Evolutionary conservation across 2,888 invertebrate genomes (phyloP).

Genomic region (Rhagonycha fulva): DNA sequence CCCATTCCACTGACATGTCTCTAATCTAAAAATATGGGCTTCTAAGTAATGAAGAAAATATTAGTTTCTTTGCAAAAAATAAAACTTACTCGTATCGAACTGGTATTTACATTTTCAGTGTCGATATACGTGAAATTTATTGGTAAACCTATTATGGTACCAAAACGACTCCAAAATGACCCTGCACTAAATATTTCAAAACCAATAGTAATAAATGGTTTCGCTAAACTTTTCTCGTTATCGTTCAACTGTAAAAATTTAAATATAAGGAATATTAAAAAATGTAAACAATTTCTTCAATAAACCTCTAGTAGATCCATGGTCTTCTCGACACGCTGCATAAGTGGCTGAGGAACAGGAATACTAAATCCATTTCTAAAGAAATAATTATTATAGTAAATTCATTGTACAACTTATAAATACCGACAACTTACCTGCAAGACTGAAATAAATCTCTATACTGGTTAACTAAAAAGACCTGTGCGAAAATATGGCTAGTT

Average conservation of each 20-base stretch:
- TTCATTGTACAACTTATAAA: not conserved
- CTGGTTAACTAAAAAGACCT: conserved; percentile 64
- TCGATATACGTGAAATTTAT: conserved; percentile 67
- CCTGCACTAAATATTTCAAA: conserved; percentile 77
- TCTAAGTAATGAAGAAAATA: not conserved
- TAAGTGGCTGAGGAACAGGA: conserved; percentile 58
- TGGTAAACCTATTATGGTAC: conserved; percentile 75
- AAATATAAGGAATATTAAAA: not conserved
- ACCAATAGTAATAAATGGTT: conserved; percentile 74
- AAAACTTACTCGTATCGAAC: conserved; percentile 59
- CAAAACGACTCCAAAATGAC: conserved; percentile 57
- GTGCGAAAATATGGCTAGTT: conserved; percentile 60
- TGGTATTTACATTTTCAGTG: conserved; percentile 60
- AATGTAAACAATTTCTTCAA: not conserved
- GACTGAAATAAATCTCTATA: conserved; percentile 67
- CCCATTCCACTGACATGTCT: conserved; percentile 67
- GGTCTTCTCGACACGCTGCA: conserved; percentile 61
- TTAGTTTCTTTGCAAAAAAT: not conserved
- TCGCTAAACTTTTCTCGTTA: conserved; percentile 49
- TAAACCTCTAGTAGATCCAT: conserved; percentile 61
- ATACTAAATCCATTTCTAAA: conserved; percentile 65
- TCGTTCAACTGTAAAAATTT: not conserved
- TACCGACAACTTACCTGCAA: conserved; percentile 60
- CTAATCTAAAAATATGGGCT: conserved; percentile 59
- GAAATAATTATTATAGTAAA: conserved; percentile 17